These are phyloP conservation scores for Melipona quadrifasciata DNA, from an alignment of 1,140 invertebrate species.

Conservation along the genomic window DNA sequence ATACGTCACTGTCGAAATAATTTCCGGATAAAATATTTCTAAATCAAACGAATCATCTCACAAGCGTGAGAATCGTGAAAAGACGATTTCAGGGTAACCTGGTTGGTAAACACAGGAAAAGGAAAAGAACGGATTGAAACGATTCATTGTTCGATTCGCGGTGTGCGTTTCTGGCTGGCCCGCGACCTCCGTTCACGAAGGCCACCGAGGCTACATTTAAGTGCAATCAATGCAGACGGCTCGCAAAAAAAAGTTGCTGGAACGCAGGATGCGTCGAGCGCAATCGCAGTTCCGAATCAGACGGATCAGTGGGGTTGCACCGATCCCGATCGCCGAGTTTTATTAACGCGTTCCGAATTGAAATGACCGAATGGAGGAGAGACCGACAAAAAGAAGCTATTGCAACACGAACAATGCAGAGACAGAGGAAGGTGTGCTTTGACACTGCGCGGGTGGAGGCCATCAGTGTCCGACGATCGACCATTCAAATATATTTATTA, in stretches of 20 bases:
- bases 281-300: slow-evolving; percentile 52
- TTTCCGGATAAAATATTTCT: not conserved
- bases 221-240: slow-evolving; percentile 33
- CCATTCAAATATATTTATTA: not conserved
- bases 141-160: slow-evolving; percentile 72
- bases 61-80: not conserved
- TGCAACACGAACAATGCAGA: not conserved
- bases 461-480: not conserved
- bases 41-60: not conserved
- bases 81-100: too few relatives aligned
- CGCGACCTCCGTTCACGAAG: slow-evolving; percentile 60
- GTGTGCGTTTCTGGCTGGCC: slow-evolving; percentile 67
- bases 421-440: not conserved
- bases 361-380: slow-evolving; percentile 12
- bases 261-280: slow-evolving; percentile 50
- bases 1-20: not conserved
- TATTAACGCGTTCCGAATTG: slow-evolving; percentile 36
- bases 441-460: not conserved
- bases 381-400: not conserved
- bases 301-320: not conserved
- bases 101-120: not conserved
- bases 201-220: slow-evolving; percentile 31
- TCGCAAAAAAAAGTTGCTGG: slow-evolving; percentile 52
- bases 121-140: slow-evolving; percentile 54
- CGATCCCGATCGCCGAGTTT: slow-evolving; percentile 43